Conservation (phyloP, 2,888 invertebrate genomes). For the Dusona sp. region DNA sequence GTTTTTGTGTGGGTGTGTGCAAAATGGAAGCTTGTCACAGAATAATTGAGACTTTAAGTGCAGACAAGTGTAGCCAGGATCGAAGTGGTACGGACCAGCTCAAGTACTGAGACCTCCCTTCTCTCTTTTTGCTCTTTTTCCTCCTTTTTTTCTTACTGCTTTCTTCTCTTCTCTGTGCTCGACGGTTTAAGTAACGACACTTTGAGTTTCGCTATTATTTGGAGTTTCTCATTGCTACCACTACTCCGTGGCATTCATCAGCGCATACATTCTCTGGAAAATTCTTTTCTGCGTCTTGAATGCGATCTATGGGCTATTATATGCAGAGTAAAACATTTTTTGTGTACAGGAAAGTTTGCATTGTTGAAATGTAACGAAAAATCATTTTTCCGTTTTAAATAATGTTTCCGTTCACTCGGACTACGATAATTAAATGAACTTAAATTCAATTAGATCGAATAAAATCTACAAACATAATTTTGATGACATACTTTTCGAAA, state of each 20-base stretch:
- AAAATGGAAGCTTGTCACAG: constrained; percentile 36
- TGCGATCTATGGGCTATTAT: constrained; percentile 4
- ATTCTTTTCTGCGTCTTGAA: not conserved
- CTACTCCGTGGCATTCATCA: constrained; percentile 19
- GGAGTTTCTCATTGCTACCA: constrained; percentile 13
- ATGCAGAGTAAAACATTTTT: not conserved
- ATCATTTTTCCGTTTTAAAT: not conserved
- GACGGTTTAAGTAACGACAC: constrained; percentile 35
- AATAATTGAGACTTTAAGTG: constrained; percentile 29
- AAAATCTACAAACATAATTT: not conserved
- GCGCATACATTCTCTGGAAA: constrained; percentile 12
- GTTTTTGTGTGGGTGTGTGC: not conserved
- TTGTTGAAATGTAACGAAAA: not conserved
- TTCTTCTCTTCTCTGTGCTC: constrained; percentile 6
- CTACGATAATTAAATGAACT: not conserved
- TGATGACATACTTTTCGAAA: not conserved
- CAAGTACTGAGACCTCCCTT: constrained; percentile 24
- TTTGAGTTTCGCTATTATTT: constrained; percentile 43
- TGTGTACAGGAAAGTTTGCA: not conserved
- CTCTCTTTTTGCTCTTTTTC: not conserved
- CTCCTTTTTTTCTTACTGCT: constrained; percentile 14
- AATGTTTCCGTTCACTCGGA: not conserved
- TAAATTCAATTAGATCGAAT: too few relatives aligned
- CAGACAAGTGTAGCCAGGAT: constrained; percentile 7
- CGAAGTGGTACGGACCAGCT: constrained; percentile 9